Evolutionary conservation across 2,113 vertebrate species (phyloP).

Genomic region (Urocitellus parryii): DNA sequence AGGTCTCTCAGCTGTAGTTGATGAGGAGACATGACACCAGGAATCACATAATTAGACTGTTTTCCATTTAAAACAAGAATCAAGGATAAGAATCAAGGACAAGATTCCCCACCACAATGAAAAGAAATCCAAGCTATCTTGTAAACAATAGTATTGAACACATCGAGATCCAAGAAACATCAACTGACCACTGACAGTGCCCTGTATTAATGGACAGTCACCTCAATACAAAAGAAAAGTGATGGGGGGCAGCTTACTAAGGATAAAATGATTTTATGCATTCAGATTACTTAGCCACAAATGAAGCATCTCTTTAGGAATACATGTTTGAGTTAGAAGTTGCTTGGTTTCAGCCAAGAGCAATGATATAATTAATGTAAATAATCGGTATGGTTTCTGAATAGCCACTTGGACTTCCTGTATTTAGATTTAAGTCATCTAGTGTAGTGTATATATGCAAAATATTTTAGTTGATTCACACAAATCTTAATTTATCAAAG

Average conservation of each 20-base stretch:
- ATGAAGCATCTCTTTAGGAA: neutral
- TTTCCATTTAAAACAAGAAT: neutral
- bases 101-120: neutral
- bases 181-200: neutral
- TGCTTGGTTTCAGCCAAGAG: neutral
- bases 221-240: rapidly evolving
- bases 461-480: neutral
- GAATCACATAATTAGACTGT: neutral
- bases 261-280: neutral
- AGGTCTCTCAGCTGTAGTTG: neutral
- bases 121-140: neutral
- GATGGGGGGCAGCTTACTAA: rapidly evolving
- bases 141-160: neutral
- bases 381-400: neutral
- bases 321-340: neutral
- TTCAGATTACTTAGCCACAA: too few relatives aligned
- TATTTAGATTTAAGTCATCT: neutral
- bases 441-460: neutral
- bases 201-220: rapidly evolving
- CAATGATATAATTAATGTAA: neutral
- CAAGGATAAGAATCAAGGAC: neutral
- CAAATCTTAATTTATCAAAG: neutral
- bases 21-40: neutral
- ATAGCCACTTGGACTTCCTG: neutral
- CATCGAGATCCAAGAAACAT: neutral